Evolutionary conservation across 1,140 invertebrate genomes (phyloP).

Genomic region (Solenopsis fugax): DNA sequence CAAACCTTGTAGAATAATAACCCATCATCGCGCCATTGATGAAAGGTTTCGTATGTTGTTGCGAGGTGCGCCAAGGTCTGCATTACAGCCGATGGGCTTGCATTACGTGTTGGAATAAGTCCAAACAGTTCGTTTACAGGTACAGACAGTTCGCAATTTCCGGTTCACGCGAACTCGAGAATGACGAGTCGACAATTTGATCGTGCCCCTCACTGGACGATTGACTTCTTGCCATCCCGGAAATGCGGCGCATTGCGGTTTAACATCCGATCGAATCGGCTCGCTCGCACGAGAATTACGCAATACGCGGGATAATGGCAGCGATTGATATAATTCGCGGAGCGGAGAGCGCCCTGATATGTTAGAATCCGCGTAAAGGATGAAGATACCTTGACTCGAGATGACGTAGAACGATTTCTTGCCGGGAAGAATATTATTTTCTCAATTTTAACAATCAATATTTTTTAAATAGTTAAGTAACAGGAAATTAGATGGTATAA

Average conservation of each 20-base stretch:
- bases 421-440: slow-evolving; percentile 19
- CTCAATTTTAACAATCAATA: slow-evolving; percentile 13
- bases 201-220: slow-evolving; percentile 49
- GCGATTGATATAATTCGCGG: slow-evolving; percentile 48
- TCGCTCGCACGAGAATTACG: slow-evolving; percentile 55
- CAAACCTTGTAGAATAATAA: slow-evolving; percentile 35
- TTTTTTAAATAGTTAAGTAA: slow-evolving; percentile 26
- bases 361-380: slow-evolving; percentile 15
- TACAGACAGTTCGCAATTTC: slow-evolving; percentile 54
- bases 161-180: slow-evolving; percentile 35
- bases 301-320: slow-evolving; percentile 59
- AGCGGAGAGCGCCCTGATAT: not conserved
- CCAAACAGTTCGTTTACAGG: slow-evolving; percentile 57
- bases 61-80: slow-evolving; percentile 10
- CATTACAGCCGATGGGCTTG: slow-evolving; percentile 38
- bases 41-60: slow-evolving; percentile 36
- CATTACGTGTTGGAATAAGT: slow-evolving; percentile 46
- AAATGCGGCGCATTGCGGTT: slow-evolving; percentile 42
- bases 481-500: slow-evolving; percentile 37
- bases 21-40: slow-evolving; percentile 49
- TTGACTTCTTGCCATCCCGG: slow-evolving; percentile 67
- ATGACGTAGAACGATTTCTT: not conserved
- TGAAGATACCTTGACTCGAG: slow-evolving; percentile 15
- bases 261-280: slow-evolving; percentile 46
- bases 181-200: slow-evolving; percentile 50